Conservation (phyloP, 2,888 invertebrate genomes). For the Uropetala carovei region DNA sequence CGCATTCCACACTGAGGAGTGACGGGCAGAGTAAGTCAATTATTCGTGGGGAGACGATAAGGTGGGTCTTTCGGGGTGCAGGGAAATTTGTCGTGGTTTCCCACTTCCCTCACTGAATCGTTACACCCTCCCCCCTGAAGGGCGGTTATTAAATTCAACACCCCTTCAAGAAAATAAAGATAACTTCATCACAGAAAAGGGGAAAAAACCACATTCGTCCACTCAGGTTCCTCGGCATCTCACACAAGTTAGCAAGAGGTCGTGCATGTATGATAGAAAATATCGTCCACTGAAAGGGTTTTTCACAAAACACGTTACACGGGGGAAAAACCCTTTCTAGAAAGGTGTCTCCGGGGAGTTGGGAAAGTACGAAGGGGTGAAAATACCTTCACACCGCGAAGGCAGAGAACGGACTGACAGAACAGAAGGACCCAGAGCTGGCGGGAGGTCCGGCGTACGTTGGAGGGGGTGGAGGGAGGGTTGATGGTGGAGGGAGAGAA, state of each 20-base stretch:
- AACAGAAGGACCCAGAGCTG: conserved; percentile 30
- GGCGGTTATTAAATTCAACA: not conserved
- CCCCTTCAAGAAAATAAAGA: not conserved
- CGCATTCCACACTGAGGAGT: too few relatives aligned
- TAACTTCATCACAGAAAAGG: not conserved
- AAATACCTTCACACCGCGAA: conserved; percentile 51
- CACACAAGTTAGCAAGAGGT: not conserved
- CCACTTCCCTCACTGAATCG: not conserved
- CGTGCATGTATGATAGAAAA: not conserved
- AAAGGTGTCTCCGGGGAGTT: not conserved
- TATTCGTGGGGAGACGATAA: too few relatives aligned
- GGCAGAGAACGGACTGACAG: conserved; percentile 54
- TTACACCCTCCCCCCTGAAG: not conserved
- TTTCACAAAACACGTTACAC: conserved; percentile 5
- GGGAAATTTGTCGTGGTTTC: too few relatives aligned
- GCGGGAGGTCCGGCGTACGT: not conserved
- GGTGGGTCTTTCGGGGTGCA: too few relatives aligned
- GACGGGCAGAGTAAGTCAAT: too few relatives aligned
- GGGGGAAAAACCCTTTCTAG: not conserved
- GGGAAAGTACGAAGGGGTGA: not conserved
- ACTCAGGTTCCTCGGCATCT: not conserved
- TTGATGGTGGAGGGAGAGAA: not conserved
- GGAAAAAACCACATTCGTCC: not conserved
- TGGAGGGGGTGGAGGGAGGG: not conserved
- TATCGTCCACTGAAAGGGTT: not conserved